Evolutionary conservation across 2,113 vertebrate genomes (phyloP).

Genomic region (Clinocottus analis): DNA sequence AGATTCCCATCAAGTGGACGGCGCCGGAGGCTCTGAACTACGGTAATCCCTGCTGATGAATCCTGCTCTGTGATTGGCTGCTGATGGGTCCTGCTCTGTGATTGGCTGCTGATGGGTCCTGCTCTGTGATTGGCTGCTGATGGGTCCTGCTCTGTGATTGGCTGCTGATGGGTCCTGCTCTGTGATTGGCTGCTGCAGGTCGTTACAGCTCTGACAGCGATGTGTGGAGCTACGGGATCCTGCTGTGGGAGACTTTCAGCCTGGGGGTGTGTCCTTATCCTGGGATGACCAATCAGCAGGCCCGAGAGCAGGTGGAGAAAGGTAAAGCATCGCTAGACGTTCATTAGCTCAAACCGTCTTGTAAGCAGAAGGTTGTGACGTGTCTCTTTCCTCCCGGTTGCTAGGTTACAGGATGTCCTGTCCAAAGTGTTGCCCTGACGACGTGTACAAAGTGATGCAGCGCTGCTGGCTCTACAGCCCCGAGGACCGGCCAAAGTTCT

Average conservation of each 20-base stretch:
- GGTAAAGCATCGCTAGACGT: conserved; percentile 76
- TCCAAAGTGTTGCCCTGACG: conserved; percentile 95
- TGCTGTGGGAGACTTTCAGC: conserved; percentile 98
- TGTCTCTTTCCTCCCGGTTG: conserved; percentile 5
- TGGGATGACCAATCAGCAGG: conserved; percentile 99
- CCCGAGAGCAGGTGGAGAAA: conserved; percentile 97
- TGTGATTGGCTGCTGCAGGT: conserved; percentile 80
- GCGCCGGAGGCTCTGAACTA: conserved; percentile 99
- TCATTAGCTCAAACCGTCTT: too few species aligned
- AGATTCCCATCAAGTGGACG: conserved; percentile 99
- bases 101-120: not conserved
- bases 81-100: too few species aligned
- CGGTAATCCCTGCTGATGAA: conserved; percentile 83
- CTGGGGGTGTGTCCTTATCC: conserved; percentile 96
- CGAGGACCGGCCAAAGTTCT: conserved; percentile 94
- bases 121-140: conserved; percentile 38
- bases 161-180: not conserved
- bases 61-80: conserved; percentile 39
- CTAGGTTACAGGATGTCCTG: conserved; percentile 96
- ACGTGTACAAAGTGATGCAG: conserved; percentile 94
- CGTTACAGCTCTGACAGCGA: conserved; percentile 98
- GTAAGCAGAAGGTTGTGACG: not conserved
- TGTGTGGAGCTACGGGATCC: conserved; percentile 97
- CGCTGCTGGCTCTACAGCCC: conserved; percentile 97
- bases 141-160: conserved; percentile 37